Evolutionary conservation across 30 jellyfish, hydroid and myxozoan species (phyloP).

Genomic region (Cassiopea xamachana): DNA sequence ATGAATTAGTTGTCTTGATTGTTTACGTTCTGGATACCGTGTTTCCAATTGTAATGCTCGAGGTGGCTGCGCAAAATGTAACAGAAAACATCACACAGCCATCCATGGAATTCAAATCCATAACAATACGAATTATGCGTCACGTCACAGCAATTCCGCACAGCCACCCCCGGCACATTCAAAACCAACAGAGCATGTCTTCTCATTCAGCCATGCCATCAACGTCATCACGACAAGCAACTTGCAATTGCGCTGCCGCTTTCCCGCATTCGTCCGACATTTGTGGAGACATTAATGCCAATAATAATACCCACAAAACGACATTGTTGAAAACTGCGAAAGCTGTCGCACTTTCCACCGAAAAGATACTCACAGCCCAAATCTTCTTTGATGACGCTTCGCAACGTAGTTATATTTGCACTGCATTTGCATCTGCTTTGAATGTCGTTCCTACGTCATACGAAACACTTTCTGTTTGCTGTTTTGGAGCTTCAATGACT

Average conservation of each 20-base stretch:
- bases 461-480: slow-evolving; percentile 42
- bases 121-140: neutral
- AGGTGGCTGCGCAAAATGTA: neutral
- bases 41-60: slow-evolving; percentile 12
- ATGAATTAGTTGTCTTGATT: slow-evolving; percentile 26
- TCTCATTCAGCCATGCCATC: neutral
- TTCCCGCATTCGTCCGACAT: neutral
- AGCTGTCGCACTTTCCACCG: slow-evolving; percentile 15
- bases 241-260: too few relatives aligned
- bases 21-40: slow-evolving; percentile 38
- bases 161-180: neutral
- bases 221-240: neutral
- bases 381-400: slow-evolving; percentile 25
- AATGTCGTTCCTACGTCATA: slow-evolving; percentile 32
- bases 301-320: neutral
- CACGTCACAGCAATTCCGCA: neutral
- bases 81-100: neutral
- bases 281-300: neutral
- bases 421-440: slow-evolving; percentile 25
- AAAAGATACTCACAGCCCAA: neutral
- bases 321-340: slow-evolving; percentile 8
- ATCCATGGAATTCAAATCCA: neutral
- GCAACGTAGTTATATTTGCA: slow-evolving; percentile 53
- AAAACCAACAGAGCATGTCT: neutral
- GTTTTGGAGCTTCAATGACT: slow-evolving; percentile 35